These are phyloP conservation scores for Lepeophtheirus salmonis DNA, from an alignment of 1,140 invertebrate genomes.

Conservation along the genomic window DNA sequence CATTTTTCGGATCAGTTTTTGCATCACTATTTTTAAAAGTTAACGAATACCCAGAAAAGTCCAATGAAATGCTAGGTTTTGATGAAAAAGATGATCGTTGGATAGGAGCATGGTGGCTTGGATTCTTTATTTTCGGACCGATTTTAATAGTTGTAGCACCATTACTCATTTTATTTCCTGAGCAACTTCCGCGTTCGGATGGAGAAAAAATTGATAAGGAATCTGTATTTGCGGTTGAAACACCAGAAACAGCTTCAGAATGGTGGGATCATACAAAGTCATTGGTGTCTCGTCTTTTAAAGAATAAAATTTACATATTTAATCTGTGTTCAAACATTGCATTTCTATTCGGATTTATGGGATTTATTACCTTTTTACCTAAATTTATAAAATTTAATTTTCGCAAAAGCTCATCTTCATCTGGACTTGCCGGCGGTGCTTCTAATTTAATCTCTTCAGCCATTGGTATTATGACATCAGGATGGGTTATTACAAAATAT, in stretches of 20 bases:
- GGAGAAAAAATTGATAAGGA: neutral
- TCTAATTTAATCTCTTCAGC: constrained; percentile 2
- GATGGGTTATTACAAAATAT: neutral
- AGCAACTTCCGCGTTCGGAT: neutral
- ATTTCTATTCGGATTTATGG: constrained; percentile 11
- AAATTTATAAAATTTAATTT: constrained; percentile 9
- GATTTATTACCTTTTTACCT: neutral
- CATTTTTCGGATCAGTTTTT: constrained; percentile 12
- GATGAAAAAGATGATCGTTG: constrained; percentile 11
- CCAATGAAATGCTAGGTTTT: neutral
- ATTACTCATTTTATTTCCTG: constrained; percentile 5
- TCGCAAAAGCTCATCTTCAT: neutral
- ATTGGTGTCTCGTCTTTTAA: neutral
- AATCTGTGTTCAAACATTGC: neutral
- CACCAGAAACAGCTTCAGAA: neutral
- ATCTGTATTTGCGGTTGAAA: neutral
- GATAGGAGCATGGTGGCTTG: constrained; percentile 17
- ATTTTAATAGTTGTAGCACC: neutral
- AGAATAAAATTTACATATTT: constrained; percentile 1
- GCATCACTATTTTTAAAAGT: neutral
- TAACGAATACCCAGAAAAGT: neutral
- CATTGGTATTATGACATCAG: constrained; percentile 2
- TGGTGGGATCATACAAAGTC: neutral
- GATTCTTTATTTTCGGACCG: constrained; percentile 4
- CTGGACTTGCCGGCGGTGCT: neutral